Percentiles rank a stretch among this genome's conserved stretches.
phyloP scores from a whole-genome alignment of 2,797 vertebrate species.

The Rhadinocentrus ornatus region DNA sequence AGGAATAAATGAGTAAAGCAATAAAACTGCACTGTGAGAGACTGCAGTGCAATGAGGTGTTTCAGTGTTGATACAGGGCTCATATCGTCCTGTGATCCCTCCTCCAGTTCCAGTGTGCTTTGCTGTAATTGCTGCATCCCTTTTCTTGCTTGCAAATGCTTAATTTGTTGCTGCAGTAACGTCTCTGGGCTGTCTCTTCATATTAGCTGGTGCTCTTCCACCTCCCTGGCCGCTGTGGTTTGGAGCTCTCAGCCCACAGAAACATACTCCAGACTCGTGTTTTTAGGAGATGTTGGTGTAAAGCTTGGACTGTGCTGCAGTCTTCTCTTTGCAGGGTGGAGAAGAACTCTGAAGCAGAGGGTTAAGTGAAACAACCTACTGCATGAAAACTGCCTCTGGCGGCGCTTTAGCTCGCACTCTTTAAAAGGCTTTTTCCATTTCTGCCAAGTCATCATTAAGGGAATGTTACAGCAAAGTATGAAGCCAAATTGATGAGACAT shows the following conservation, averaged over 20 bases:
- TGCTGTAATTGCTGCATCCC: slow-evolving; percentile 42
- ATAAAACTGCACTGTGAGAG: neutral
- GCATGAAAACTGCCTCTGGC: slow-evolving; percentile 21
- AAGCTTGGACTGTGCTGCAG: slow-evolving; percentile 19
- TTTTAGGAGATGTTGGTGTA: slow-evolving; percentile 3
- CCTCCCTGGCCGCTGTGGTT: slow-evolving; percentile 27
- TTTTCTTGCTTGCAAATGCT: slow-evolving; percentile 8
- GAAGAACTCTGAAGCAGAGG: slow-evolving; percentile 26
- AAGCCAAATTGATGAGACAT: slow-evolving; percentile 29
- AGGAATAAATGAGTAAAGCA: no score
- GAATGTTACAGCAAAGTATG: slow-evolving; percentile 35
- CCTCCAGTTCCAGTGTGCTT: slow-evolving; percentile 14
- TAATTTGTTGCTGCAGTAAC: no score
- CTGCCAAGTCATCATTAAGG: slow-evolving; percentile 48
- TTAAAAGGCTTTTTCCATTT: slow-evolving; percentile 15
- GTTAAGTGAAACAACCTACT: slow-evolving; percentile 27
- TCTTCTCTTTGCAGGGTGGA: slow-evolving; percentile 14
- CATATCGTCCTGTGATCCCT: slow-evolving; percentile 29
- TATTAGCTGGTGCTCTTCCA: slow-evolving; percentile 10
- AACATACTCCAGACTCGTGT: slow-evolving; percentile 11
- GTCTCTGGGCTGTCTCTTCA: slow-evolving; percentile 12
- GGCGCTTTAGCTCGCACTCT: slow-evolving; percentile 24
- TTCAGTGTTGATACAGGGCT: slow-evolving; percentile 20
- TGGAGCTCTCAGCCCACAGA: slow-evolving; percentile 1
- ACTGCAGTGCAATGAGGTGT: slow-evolving; percentile 25